These are phyloP conservation scores for Struthio camelus DNA, from an alignment of 2,113 vertebrate genomes.

Conservation along the genomic window DNA sequence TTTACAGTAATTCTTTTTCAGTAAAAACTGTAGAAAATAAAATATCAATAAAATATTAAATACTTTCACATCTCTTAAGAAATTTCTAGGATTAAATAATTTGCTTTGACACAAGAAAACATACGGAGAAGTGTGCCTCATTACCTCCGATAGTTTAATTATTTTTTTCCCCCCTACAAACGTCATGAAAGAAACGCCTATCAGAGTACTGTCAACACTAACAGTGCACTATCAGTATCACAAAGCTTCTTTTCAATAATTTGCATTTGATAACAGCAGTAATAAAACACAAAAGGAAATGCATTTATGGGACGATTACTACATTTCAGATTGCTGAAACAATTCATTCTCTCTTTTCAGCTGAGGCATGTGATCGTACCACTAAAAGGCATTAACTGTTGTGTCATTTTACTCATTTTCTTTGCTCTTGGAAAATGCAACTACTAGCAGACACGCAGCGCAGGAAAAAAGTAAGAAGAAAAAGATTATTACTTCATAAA, in stretches of 20 bases:
- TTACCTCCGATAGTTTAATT: too few species aligned
- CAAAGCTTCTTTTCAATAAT: background rate
- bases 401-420: background rate
- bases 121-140: background rate
- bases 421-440: background rate
- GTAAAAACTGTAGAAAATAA: background rate
- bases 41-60: background rate
- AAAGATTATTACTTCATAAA: conserved; percentile 34
- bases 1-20: background rate
- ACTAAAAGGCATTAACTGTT: background rate
- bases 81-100: background rate
- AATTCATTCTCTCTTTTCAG: background rate
- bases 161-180: background rate
- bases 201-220: background rate
- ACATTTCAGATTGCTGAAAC: background rate
- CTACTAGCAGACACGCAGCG: background rate
- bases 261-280: background rate
- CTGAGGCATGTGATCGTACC: background rate
- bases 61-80: background rate
- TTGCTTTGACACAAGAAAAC: background rate
- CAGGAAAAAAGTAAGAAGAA: background rate
- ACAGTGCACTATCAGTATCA: background rate
- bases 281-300: background rate
- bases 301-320: background rate
- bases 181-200: background rate